Evolutionary conservation across 2,113 vertebrate species (phyloP).

Genomic region (Nothocercus nigrocapillus): DNA sequence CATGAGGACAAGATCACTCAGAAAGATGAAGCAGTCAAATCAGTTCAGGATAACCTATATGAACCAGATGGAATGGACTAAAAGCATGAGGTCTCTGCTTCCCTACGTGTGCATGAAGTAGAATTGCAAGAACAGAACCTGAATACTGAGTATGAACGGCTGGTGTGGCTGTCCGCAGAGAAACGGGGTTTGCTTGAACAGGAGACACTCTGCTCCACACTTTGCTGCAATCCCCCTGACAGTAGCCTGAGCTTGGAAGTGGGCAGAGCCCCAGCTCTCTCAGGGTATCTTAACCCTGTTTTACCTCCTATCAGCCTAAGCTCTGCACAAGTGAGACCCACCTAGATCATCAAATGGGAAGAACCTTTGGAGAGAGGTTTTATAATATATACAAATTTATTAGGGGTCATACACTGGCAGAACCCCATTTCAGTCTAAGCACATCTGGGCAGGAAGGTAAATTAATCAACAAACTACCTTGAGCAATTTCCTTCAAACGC

Average conservation of each 20-base stretch:
- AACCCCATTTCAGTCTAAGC: not conserved
- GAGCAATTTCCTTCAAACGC: not conserved
- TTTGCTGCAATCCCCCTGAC: not conserved
- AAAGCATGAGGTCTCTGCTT: not conserved
- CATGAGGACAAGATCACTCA: not conserved
- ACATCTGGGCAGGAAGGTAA: not conserved
- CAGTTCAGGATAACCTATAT: not conserved
- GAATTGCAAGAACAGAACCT: not conserved
- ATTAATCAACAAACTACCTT: not conserved
- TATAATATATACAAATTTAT: not conserved
- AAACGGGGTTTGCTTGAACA: not conserved
- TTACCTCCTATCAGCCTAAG: not conserved
- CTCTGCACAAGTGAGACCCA: not conserved
- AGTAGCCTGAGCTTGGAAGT: not conserved
- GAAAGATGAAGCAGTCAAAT: not conserved
- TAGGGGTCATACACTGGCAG: not conserved
- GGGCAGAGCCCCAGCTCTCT: not conserved
- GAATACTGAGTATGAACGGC: not conserved
- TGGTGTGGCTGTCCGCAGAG: accelerated
- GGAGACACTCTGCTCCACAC: not conserved
- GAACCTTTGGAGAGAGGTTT: not conserved
- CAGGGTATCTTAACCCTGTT: not conserved
- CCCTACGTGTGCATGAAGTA: not conserved
- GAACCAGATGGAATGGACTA: accelerated
- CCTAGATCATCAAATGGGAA: not conserved